Evolutionary conservation across 2,797 vertebrate species (phyloP), one percentile per base, ranked within the genome.

Genomic region (Aulostomus chinensis): DNA sequence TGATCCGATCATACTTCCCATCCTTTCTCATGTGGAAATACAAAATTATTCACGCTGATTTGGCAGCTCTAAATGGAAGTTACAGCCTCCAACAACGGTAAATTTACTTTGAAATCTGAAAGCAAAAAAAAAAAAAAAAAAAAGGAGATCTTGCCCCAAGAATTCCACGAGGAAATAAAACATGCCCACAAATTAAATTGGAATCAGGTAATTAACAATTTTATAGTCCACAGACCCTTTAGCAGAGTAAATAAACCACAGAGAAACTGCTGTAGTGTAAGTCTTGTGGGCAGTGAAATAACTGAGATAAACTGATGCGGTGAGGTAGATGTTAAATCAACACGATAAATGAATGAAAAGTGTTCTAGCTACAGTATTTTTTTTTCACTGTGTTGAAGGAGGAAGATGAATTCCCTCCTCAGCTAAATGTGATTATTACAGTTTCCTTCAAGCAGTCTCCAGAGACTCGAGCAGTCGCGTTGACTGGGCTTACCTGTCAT

Each of bases 291-390:
- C 46, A 45, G 34, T 34, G 33, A 65, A 53, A 76, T 49, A 71
- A 37, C 20, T 67, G 10, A 73, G 20, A 66, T 29, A 49, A 46
- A 62, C 65, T 58, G n/a, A 66, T 26, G 71, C 26, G 13, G 78
- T 85, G 90, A 92, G 90, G 90, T 92, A 92, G 89, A 81, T 81
- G 59, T 34, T 47, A 68, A 62, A 47, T 39, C 14, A 51, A 49
- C 42, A 39, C 42, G 21, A 64, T 42, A 41, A 75, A 77, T 38
- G 22, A 67, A 56, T 40, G 5, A 65, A 50, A 68, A 42, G 39
- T 72, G 52, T 67, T 58, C 45, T 50, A 58, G 43, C 39, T 73
- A 73, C 60, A 76, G 60, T 70, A 55, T 55, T 41, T 24, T 37
- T 25, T 21, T 42, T 18, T 58, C 25, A 46, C 35, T 52, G 53